A percentile compares a stretch with the other conserved stretches of the same genome.
Conservation (phyloP, 30 jellyfish, hydroid and myxozoan genomes). For the Aurelia sp. region DNA sequence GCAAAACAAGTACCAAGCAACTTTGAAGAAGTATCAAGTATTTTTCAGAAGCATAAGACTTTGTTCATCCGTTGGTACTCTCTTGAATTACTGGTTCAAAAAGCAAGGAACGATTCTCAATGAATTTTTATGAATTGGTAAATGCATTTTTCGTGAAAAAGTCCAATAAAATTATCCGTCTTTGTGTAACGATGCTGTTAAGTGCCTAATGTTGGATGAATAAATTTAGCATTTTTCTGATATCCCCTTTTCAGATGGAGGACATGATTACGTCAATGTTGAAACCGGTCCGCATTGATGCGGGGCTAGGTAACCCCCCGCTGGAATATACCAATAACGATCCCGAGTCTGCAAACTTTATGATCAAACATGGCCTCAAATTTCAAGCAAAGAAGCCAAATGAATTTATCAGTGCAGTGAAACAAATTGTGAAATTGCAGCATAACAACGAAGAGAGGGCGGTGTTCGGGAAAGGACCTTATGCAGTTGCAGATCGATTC, state of each 20-base stretch:
- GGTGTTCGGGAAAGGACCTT: conserved; percentile 9
- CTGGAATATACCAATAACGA: conserved; percentile 11
- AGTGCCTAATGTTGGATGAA: no score
- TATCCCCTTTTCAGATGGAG: not conserved
- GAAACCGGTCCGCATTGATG: conserved; percentile 39
- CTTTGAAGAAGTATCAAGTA: no score
- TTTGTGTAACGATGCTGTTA: no score
- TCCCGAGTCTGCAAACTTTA: conserved; percentile 17
- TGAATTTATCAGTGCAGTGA: conserved; percentile 9
- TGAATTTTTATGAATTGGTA: no score
- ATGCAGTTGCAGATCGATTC: not conserved
- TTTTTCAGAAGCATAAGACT: no score
- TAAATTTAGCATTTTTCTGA: no score
- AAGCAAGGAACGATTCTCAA: no score
- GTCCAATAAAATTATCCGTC: no score
- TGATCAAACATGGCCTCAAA: conserved; percentile 2
- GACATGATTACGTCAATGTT: conserved; percentile 17
- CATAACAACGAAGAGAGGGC: conserved; percentile 12
- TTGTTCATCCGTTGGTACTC: no score
- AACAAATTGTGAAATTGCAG: not conserved
- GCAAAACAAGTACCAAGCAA: no score
- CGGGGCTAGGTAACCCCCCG: conserved; percentile 46
- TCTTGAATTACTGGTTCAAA: no score
- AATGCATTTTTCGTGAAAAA: no score
- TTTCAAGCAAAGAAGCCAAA: not conserved